Conservation (phyloP, 2,888 invertebrate genomes). For the Latrodectus elegans region DNA sequence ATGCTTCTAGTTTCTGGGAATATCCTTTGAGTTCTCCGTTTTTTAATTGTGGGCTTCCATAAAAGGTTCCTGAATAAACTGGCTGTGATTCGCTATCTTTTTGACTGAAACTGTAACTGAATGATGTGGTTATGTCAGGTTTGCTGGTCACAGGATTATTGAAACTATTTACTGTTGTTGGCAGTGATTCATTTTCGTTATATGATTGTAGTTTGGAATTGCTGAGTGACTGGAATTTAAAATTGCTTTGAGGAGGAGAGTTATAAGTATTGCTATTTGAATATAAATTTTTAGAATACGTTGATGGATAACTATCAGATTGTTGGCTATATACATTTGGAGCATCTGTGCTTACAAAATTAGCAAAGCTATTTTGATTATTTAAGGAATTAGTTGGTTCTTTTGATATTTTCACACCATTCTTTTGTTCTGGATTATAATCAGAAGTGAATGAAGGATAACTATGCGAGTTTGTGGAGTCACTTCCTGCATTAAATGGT, state of each 20-base stretch:
- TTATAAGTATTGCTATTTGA: constrained; percentile 30
- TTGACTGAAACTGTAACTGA: constrained; percentile 33
- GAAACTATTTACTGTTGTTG: not conserved
- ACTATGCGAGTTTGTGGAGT: not conserved
- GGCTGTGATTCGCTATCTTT: constrained; percentile 11
- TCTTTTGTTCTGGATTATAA: not conserved
- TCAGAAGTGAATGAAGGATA: not conserved
- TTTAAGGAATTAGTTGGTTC: not conserved
- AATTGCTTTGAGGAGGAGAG: not conserved
- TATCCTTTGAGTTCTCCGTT: not conserved
- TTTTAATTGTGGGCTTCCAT: not conserved
- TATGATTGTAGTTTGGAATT: not conserved
- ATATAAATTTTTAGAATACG: constrained; percentile 15
- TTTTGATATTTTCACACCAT: not conserved
- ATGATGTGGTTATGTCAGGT: constrained; percentile 22
- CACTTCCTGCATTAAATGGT: not conserved
- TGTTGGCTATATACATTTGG: constrained; percentile 17
- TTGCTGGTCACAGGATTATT: constrained; percentile 11
- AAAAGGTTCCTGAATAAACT: not conserved
- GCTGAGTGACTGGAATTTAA: constrained; percentile 5
- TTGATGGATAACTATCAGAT: not conserved
- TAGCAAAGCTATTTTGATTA: constrained; percentile 14
- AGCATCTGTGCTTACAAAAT: constrained; percentile 1
- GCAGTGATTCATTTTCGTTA: constrained; percentile 6
- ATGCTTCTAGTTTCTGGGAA: not conserved